These are phyloP conservation scores for Pachycephus smyrnensis DNA, from an alignment of 2,888 invertebrate genomes.

Conservation along the genomic window DNA sequence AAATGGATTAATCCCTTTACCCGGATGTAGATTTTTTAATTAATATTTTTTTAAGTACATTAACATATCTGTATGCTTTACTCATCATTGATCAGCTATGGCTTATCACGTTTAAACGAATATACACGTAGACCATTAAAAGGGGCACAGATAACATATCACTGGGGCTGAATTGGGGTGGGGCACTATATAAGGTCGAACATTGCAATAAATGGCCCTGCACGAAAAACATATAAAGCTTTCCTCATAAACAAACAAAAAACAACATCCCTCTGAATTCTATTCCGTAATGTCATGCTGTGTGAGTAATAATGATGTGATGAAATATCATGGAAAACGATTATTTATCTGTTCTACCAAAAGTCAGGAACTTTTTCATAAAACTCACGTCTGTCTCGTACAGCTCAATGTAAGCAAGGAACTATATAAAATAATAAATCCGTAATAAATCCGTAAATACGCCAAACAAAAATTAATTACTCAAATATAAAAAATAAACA, in stretches of 20 bases:
- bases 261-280: conserved; percentile 11
- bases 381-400: background rate
- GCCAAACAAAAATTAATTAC: background rate
- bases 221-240: conserved; percentile 25
- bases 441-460: background rate
- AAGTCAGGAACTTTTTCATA: background rate
- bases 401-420: background rate
- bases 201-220: conserved; percentile 7
- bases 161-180: conserved; percentile 58
- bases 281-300: conserved; percentile 23
- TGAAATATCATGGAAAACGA: conserved; percentile 16
- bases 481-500: background rate
- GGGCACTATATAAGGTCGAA: conserved; percentile 56
- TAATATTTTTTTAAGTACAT: background rate
- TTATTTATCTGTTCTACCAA: conserved; percentile 7
- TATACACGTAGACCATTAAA: background rate
- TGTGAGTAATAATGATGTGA: conserved; percentile 18
- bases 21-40: conserved; percentile 2
- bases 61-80: background rate
- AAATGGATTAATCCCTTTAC: background rate
- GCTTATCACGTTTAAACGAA: background rate
- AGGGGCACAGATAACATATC: background rate
- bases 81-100: background rate
- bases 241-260: conserved; percentile 4
- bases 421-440: background rate